Evolutionary conservation across 2,888 invertebrate genomes (phyloP), one percentile per base, ranked within the genome.

Genomic region (Limnephilus rhombicus): DNA sequence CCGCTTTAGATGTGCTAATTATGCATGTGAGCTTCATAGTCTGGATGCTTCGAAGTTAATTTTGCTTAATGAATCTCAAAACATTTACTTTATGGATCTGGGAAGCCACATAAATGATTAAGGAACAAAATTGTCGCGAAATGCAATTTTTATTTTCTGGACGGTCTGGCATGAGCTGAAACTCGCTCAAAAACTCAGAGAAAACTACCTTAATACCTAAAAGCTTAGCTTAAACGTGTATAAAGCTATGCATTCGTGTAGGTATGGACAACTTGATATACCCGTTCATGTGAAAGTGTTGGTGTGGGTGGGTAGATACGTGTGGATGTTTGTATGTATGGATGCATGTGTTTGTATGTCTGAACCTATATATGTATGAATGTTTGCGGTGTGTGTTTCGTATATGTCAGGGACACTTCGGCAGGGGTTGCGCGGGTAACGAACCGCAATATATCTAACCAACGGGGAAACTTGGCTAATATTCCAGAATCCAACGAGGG

Each of bases 361-460:
- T 49, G 49, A 1, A 12, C 45, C 1, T 45, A 45, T 12, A 2
- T 80, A 34, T 37, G 37, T 85, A 24, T 29, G 29, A 81, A 29
- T 45, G 18, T 15, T 45, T 41, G 45, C n/a, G 86, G 29, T 24
- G 68, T 24, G n/a, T 45, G n/a, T 45, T 45, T 86, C 29, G n/a
- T 45, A 13, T 85, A 45, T 45, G 86, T 86, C 86, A 49, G 86
- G 49, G 86, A 86, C 86, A 86, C 86, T 86, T 86, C 85, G 85
- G 41, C 86, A 7, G 86, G 86, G 86, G 49, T 86, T n/a, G 86
- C 45, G 49, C 86, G 86, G 86, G 49, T 86, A 86, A 86, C 86
- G 86, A 86, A 86, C 49, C 86, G 86, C 86, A 49, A 83, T 37
- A 83, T 34, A 83, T 34, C 86, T 45, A 41, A 15, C 49, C 86